Percentiles rank a stretch among this genome's conserved stretches.
Conservation (phyloP, 2,113 vertebrate genomes). For the Cyprinodon variegatus region DNA sequence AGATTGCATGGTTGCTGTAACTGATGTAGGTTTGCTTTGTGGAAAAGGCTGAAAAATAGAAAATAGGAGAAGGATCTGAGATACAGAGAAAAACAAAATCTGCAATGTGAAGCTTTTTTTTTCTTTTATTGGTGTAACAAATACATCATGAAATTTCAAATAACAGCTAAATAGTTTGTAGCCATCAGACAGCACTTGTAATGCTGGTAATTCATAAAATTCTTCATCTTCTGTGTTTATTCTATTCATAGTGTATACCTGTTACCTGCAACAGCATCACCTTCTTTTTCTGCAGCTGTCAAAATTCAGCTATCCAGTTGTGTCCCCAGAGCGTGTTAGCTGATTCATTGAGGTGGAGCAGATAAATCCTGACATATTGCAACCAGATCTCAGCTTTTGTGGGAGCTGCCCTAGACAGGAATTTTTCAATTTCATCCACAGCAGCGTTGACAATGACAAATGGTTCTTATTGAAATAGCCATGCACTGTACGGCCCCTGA, state of each 20-base stretch:
- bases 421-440: conserved; percentile 74
- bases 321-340: conserved; percentile 57
- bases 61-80: conserved; percentile 56
- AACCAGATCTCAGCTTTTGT: conserved; percentile 49
- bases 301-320: conserved; percentile 49
- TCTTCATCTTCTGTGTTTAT: neutral
- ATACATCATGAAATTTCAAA: conserved; percentile 13
- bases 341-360: conserved; percentile 64
- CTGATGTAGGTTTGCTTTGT: conserved; percentile 98
- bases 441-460: conserved; percentile 65
- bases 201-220: conserved; percentile 1
- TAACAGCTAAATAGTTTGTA: neutral
- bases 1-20: conserved; percentile 99
- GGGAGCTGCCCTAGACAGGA: conserved; percentile 52
- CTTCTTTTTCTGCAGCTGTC: conserved; percentile 33
- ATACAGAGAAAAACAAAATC: conserved; percentile 7
- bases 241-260: neutral
- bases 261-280: conserved; percentile 16
- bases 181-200: neutral
- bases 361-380: conserved; percentile 72
- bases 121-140: conserved; percentile 1
- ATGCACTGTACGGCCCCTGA: conserved; percentile 60
- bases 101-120: neutral
- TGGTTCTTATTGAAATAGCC: conserved; percentile 72
- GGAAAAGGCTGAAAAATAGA: conserved; percentile 83